Conservation (phyloP, 2,113 vertebrate species). For the Nothoprocta pentlandii region DNA sequence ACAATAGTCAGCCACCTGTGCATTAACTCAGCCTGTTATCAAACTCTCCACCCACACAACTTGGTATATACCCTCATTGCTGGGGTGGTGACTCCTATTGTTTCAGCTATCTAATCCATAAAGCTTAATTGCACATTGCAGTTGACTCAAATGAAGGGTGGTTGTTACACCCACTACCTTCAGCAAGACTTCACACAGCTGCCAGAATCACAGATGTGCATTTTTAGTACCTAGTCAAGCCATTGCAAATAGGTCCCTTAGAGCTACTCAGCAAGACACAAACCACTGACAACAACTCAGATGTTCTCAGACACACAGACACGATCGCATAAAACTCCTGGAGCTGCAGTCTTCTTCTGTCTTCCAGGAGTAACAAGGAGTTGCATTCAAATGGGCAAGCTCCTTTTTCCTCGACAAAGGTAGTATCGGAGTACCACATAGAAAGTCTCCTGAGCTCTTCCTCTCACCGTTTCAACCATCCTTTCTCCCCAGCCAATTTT, state of each 20-base stretch:
- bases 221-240: neutral
- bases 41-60: slow-evolving; percentile 46
- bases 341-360: neutral
- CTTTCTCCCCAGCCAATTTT: neutral
- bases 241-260: neutral
- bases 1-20: neutral
- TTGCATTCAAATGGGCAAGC: neutral
- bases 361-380: neutral
- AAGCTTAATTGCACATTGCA: slow-evolving; percentile 49
- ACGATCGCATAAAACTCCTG: neutral
- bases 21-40: neutral
- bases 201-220: neutral
- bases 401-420: neutral
- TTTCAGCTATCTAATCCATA: slow-evolving; percentile 28
- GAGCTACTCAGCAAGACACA: neutral
- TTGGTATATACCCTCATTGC: neutral
- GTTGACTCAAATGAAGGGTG: neutral
- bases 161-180: slow-evolving; percentile 23
- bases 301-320: neutral
- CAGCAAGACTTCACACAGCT: neutral
- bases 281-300: neutral
- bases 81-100: slow-evolving; percentile 30
- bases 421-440: neutral
- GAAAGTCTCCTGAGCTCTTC: neutral
- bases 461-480: neutral